phyloP scores from a whole-genome alignment of 2,113 vertebrate genomes.

The Nematolebias whitei region DNA sequence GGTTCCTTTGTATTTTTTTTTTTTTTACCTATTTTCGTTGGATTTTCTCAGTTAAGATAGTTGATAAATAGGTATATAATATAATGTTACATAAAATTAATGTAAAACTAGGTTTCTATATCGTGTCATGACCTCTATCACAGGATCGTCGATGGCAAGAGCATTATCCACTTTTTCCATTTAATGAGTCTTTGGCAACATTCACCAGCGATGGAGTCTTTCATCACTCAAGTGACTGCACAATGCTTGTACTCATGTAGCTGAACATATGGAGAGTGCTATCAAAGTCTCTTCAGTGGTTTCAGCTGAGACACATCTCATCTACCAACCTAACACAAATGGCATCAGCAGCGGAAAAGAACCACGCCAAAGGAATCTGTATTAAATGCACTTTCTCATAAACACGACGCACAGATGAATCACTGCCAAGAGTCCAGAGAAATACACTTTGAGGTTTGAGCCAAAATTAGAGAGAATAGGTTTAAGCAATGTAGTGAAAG shows the following conservation, averaged over 20 bases:
- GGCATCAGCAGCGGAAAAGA: conserved; percentile 22
- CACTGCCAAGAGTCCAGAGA: conserved; percentile 13
- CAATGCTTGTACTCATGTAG: conserved; percentile 59
- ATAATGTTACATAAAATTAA: neutral
- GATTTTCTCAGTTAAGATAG: neutral
- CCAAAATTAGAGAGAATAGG: conserved; percentile 8
- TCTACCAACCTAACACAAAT: conserved; percentile 44
- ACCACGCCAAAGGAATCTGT: conserved; percentile 36
- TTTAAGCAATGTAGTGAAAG: conserved; percentile 8
- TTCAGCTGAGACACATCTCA: conserved; percentile 45
- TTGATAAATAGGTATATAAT: conserved; percentile 4
- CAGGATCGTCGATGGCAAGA: conserved; percentile 15
- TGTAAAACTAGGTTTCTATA: conserved; percentile 4
- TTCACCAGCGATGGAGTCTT: conserved; percentile 51
- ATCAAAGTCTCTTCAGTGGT: conserved; percentile 49
- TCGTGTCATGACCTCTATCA: conserved; percentile 19
- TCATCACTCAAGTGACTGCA: conserved; percentile 53
- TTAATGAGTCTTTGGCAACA: conserved; percentile 50
- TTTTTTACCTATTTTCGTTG: neutral
- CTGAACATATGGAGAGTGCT: conserved; percentile 63
- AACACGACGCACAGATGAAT: conserved; percentile 30
- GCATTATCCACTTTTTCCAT: conserved; percentile 13
- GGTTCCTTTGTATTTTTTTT: conserved; percentile 3
- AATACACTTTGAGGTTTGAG: conserved; percentile 31
- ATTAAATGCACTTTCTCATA: conserved; percentile 28